Evolutionary conservation across 2,797 vertebrate species (phyloP), one percentile per base, ranked within the genome.

Genomic region (Sparidentex hasta): DNA sequence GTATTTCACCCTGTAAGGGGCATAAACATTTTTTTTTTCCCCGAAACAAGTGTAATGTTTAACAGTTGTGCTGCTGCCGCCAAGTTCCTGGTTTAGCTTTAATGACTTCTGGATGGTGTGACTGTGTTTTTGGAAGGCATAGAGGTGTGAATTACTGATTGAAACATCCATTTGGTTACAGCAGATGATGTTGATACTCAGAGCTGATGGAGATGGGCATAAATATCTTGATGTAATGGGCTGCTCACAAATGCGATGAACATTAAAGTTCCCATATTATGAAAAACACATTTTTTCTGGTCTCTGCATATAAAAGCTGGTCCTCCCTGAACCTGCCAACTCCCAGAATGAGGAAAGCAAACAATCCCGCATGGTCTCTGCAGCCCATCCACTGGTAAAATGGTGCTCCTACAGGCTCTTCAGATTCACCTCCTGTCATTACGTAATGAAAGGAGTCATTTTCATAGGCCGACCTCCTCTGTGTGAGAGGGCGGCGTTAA

Each of bases 61-160:
- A 80, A 82, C 74, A 73, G 74, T 88, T 78, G 70, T 44, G 38
- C 67, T 12, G 56, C 55, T 38, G 70, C 54, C 16, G 82, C 82
- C 90, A 90, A 87, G 71, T 78, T 77, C 75, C 64, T 74, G 57
- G 89, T 84, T 85, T 88, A 4, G 48, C 71, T 93, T 91, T 91
- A 90, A 93, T 90, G 87, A 80, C 82, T 87, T 81, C 74, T 90
- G 87, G 89, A 91, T 82, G 76, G 52, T 67, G 66, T 44, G 72
- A 80, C 70, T 52, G 63, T 17, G 3, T 78, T 87, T 93, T 88
- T 92, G 81, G 88, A 90, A 87, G 79, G 82, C 21, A n/a, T 50
- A 56, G 71, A 82, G 11, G 55, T 85, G 82, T 85, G 72, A 90
- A 87, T 84, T 85, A 87, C 82, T 80, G 71, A 89, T 59, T 75